A percentile compares a stretch with the other conserved stretches of the same genome.
These are phyloP conservation scores for Drosophila obscura DNA, from an alignment of 1,140 invertebrate genomes.

Conservation along the genomic window DNA sequence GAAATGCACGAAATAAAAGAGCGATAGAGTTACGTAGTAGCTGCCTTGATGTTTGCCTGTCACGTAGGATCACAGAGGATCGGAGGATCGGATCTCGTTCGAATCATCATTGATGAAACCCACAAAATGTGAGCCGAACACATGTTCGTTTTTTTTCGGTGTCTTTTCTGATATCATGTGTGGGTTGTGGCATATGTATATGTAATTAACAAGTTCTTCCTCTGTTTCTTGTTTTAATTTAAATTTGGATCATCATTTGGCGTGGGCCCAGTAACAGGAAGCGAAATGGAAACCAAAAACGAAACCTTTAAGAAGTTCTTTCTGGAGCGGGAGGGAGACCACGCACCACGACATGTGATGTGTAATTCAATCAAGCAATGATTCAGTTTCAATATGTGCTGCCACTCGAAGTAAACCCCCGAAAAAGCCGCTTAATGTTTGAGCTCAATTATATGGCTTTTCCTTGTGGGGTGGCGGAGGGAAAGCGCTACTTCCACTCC, in stretches of 20 bases:
- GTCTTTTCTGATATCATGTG: constrained; percentile 1
- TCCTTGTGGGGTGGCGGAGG: constrained; percentile 7
- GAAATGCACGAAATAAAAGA: constrained; percentile 32
- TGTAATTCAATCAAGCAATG: constrained; percentile 72
- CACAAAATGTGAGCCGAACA: constrained; percentile 63
- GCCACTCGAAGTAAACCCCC: constrained; percentile 18
- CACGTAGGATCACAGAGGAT: constrained; percentile 61
- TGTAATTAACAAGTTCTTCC: constrained; percentile 75
- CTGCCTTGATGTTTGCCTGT: constrained; percentile 67
- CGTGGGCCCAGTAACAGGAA: constrained; percentile 64
- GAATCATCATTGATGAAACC: constrained; percentile 58
- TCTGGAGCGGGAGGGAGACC: background rate
- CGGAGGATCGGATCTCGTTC: constrained; percentile 28
- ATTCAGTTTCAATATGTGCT: constrained; percentile 36
- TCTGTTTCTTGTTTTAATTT: constrained; percentile 53
- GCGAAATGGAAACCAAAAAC: constrained; percentile 40
- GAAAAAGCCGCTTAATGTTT: constrained; percentile 71
- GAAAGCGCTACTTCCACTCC: background rate
- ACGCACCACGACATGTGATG: background rate
- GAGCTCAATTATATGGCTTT: constrained; percentile 79
- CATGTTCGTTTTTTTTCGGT: constrained; percentile 35
- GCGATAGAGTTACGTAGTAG: constrained; percentile 52
- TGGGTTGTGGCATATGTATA: constrained; percentile 40
- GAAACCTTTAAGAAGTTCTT: constrained; percentile 27
- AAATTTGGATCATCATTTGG: constrained; percentile 60